Evolutionary conservation across 2,888 invertebrate species (phyloP).

Genomic region (Pyrocoelia pectoralis): DNA sequence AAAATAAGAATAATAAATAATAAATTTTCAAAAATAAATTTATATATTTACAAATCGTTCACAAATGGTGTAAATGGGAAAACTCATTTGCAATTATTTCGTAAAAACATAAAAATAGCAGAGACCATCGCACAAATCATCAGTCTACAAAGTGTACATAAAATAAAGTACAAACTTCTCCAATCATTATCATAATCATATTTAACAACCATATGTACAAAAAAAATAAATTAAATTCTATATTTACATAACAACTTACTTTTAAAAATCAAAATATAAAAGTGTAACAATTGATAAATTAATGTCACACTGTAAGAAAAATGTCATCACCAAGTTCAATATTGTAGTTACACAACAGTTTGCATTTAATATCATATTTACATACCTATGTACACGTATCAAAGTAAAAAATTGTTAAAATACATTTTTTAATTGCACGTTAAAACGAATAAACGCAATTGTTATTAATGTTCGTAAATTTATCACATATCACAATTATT

Average conservation of each 20-base stretch:
- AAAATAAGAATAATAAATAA: too few species aligned
- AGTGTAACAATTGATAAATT: background rate
- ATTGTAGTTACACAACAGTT: background rate
- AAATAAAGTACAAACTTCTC: too few species aligned
- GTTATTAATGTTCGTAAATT: background rate
- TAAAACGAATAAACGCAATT: background rate
- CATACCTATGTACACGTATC: constrained; percentile 15
- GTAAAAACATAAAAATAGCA: too few species aligned
- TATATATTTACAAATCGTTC: too few species aligned
- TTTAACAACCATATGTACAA: background rate
- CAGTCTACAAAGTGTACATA: too few species aligned
- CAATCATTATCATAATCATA: too few species aligned
- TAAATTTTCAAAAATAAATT: too few species aligned
- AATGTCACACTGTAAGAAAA: background rate
- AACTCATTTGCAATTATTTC: too few species aligned
- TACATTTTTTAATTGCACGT: constrained; percentile 17
- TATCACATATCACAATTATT: background rate
- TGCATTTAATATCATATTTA: constrained; percentile 18
- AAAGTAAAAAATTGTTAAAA: constrained; percentile 23
- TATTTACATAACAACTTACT: constrained; percentile 1
- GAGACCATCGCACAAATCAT: too few species aligned
- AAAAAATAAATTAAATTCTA: constrained; percentile 1
- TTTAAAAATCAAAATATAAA: background rate
- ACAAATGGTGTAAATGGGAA: too few species aligned
- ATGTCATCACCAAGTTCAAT: background rate